phyloP scores from a whole-genome alignment of 2,888 invertebrate species.

The Zeuzera pyrina region DNA sequence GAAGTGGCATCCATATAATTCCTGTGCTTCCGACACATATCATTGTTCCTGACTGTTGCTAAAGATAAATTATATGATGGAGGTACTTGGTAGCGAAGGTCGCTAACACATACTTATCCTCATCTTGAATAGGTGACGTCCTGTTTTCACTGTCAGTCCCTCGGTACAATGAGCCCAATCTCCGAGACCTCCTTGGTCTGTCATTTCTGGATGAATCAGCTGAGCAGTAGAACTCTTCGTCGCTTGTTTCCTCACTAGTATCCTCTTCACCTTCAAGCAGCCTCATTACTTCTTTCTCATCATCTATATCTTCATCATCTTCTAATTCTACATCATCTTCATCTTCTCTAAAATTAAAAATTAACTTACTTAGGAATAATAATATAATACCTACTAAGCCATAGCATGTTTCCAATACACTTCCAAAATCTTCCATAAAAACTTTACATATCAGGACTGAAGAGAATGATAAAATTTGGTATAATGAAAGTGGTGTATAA shows the following conservation, averaged over 20 bases:
- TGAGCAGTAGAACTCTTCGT: constrained; percentile 39
- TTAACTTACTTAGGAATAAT: no score
- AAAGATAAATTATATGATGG: no score
- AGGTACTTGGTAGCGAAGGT: no score
- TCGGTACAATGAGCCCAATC: constrained; percentile 28
- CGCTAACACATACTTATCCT: constrained; percentile 17
- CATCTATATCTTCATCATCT: constrained; percentile 44
- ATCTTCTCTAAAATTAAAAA: constrained; percentile 5
- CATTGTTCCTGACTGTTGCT: no score
- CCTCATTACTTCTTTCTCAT: constrained; percentile 54
- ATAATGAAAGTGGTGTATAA: no score
- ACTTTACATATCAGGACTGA: no score
- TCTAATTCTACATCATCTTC: constrained; percentile 14
- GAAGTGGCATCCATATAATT: no score
- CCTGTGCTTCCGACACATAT: no score
- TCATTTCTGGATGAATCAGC: constrained; percentile 24
- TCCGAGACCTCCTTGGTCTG: constrained; percentile 34
- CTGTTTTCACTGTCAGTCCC: constrained; percentile 17
- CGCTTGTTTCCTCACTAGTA: constrained; percentile 34
- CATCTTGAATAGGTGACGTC: constrained; percentile 11
- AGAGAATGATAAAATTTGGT: no score
- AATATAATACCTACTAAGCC: no score
- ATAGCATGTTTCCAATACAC: no score
- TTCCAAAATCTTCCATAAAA: no score
- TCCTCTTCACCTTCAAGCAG: constrained; percentile 49